Evolutionary conservation across 2,888 invertebrate species (phyloP).

Genomic region (Hirtodrosophila cameraria): DNA sequence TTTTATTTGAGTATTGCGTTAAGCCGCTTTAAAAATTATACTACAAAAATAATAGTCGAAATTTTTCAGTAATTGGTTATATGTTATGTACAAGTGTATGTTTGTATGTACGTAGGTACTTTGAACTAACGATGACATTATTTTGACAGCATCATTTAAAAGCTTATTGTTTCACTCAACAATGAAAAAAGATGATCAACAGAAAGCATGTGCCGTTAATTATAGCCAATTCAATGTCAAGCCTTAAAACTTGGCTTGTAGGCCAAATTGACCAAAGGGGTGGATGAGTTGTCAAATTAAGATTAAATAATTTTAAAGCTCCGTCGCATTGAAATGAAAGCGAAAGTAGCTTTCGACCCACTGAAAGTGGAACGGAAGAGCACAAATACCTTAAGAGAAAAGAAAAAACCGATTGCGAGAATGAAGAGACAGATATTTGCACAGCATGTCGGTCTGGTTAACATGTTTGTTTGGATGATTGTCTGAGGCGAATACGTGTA

Average conservation of each 20-base stretch:
- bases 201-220: conserved; percentile 23
- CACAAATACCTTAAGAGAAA: conserved; percentile 18
- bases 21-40: no score
- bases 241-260: conserved; percentile 20
- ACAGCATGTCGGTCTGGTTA: conserved; percentile 7
- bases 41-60: no score
- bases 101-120: no score
- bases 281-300: background rate
- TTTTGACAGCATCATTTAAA: no score
- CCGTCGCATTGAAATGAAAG: conserved; percentile 60
- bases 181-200: background rate
- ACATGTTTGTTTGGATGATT: conserved; percentile 6
- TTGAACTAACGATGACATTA: no score
- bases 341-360: conserved; percentile 65
- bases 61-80: no score
- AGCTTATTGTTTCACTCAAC: background rate
- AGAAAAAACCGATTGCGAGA: conserved; percentile 3
- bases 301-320: conserved; percentile 39
- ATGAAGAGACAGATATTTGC: conserved; percentile 16
- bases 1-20: no score
- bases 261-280: background rate
- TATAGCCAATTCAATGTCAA: conserved; percentile 30
- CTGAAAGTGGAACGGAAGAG: conserved; percentile 54
- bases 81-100: no score
- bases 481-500: no score